Evolutionary conservation across 2,113 vertebrate genomes (phyloP), one percentile per base, ranked within the genome.

Genomic region (Centrocercus urophasianus): DNA sequence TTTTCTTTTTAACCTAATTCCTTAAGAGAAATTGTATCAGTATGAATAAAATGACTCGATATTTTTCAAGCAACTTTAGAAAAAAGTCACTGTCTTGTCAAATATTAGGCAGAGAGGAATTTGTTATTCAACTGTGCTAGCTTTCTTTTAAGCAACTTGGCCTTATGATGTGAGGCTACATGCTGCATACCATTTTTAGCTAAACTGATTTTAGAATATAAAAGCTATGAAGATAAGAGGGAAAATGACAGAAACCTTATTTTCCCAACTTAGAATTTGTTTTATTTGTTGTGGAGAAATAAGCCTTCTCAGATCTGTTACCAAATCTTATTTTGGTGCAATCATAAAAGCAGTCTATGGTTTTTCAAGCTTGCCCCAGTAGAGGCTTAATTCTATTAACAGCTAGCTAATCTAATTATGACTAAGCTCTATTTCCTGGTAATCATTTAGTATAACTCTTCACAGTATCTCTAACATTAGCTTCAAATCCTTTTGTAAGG

Each of bases 371-470:
- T 45, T 77, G 45, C 22, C 42, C 78, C 11, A 1, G 81, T 91
- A 93, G 95, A 83, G 22, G 6, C 66, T 90, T 91, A 83, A 86
- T 82, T 89, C 75, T 71, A 69, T 85, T 94, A 95, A 95, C 87
- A 80, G 22, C 75, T 81, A 92, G 36, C 19, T 88, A 91, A 93
- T 88, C 60, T 86, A 93, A 91, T 94, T 80, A 88, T 81, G 76
- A 45, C 57, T 57, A 63, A 73, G 30, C 20, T 71, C 8, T 32
- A 57, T 88, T 83, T 83, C 80, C 80, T 87, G 50, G 42, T 89
- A 88, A 76, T 91, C 36, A 9, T 82, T 96, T 83, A 76, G 9
- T 54, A 42, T 65, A 50, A 38, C 18, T 57, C 30, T 90, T 89
- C 84, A 86, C 19, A 74, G 48, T 89, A 85, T 61, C 85, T 93